Conservation (phyloP, 2,113 vertebrate species). For the Oreochromis aureus region DNA sequence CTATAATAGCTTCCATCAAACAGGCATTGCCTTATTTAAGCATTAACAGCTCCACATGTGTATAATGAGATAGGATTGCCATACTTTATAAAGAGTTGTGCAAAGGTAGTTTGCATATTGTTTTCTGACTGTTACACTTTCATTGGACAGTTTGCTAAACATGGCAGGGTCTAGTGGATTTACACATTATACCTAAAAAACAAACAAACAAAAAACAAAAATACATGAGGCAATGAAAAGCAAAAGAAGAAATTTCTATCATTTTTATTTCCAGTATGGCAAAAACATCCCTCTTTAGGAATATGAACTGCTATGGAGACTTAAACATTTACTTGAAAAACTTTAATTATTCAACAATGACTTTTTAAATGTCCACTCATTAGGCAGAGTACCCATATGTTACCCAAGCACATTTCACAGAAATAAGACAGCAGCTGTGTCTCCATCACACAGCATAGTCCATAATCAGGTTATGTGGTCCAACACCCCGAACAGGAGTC, state of each 20-base stretch:
- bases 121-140: not conserved
- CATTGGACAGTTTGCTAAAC: not conserved
- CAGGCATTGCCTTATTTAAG: not conserved
- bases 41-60: not conserved
- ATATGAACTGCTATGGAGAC: not conserved
- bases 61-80: accelerated
- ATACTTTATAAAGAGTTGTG: not conserved
- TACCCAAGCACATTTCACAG: not conserved
- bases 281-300: not conserved
- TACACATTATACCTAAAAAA: not conserved
- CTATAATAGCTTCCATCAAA: not conserved
- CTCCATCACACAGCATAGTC: not conserved
- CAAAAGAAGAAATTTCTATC: not conserved
- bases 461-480: not conserved
- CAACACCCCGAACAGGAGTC: not conserved
- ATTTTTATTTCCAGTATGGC: not conserved
- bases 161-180: not conserved
- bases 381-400: not conserved
- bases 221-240: not conserved
- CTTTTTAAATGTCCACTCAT: not conserved
- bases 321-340: not conserved
- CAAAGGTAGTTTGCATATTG: accelerated
- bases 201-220: not conserved
- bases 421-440: not conserved
- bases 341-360: not conserved